phyloP scores from a whole-genome alignment of 92 coral and sea anemone genomes.

The Blastomussa wellsi region DNA sequence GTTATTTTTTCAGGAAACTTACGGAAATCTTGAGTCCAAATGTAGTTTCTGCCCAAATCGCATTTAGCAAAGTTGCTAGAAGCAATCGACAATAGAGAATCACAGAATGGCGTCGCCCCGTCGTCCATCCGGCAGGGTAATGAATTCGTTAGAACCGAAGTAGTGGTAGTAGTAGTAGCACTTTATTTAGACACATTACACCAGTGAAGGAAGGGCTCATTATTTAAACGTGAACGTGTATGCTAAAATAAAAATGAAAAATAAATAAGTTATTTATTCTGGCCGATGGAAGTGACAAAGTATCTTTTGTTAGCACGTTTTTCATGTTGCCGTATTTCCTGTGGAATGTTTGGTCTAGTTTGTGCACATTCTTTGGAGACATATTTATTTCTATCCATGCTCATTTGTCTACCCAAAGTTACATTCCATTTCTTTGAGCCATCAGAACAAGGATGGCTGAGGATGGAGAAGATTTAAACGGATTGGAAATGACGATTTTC shows the following conservation, averaged over 20 bases:
- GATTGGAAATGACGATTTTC: too few relatives aligned
- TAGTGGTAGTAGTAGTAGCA: too few relatives aligned
- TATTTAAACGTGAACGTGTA: too few relatives aligned
- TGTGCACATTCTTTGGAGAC: neutral
- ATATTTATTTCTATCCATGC: neutral
- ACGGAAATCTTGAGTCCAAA: neutral
- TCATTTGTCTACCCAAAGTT: neutral
- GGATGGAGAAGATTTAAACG: too few relatives aligned
- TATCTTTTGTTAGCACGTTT: too few relatives aligned
- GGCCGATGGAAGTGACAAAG: neutral
- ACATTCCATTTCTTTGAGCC: too few relatives aligned
- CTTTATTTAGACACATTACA: too few relatives aligned
- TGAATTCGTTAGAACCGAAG: neutral
- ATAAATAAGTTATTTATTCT: too few relatives aligned
- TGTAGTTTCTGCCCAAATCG: neutral
- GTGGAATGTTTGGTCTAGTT: neutral
- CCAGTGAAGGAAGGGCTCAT: too few relatives aligned
- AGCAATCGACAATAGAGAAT: constrained; percentile 14
- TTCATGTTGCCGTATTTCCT: neutral
- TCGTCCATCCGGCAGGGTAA: neutral
- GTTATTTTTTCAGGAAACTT: neutral
- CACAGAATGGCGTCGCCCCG: constrained; percentile 1
- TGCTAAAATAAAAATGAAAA: too few relatives aligned
- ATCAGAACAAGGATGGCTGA: too few relatives aligned
- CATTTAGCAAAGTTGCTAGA: neutral